phyloP scores from a whole-genome alignment of 2,888 invertebrate genomes.

The Aphodius granarius region DNA sequence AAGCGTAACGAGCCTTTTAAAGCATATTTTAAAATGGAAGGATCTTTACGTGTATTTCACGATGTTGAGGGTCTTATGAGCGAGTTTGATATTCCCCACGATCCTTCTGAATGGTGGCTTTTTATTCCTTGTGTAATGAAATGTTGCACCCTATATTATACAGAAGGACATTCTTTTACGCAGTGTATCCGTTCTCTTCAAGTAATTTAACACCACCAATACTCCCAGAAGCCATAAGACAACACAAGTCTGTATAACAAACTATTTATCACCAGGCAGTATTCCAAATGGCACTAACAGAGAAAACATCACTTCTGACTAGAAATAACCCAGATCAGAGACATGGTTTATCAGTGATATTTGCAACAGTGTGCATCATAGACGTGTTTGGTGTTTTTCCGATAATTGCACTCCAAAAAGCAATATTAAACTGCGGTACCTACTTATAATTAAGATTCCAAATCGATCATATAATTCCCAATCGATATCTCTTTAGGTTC shows the following conservation, averaged over 20 bases:
- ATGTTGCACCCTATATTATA: background rate
- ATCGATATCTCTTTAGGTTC: slow-evolving; percentile 57
- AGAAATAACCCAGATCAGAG: background rate
- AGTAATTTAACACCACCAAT: background rate
- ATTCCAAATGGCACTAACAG: slow-evolving; percentile 16
- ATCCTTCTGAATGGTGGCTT: too few species aligned
- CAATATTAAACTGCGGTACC: slow-evolving; percentile 76
- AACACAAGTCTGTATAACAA: background rate
- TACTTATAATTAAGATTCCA: background rate
- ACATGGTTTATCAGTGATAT: slow-evolving; percentile 65
- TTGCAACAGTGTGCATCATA: slow-evolving; percentile 74
- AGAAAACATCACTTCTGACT: slow-evolving; percentile 16
- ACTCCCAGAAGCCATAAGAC: slow-evolving; percentile 11
- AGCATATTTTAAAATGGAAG: too few species aligned
- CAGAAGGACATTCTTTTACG: background rate
- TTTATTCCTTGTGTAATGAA: background rate
- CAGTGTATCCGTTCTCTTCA: background rate
- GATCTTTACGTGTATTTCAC: too few species aligned
- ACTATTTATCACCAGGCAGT: background rate
- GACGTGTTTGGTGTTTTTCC: slow-evolving; percentile 86
- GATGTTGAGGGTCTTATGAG: too few species aligned
- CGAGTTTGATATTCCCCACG: too few species aligned
- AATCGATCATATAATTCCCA: background rate
- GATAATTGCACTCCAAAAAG: slow-evolving; percentile 73
- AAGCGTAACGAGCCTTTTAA: too few species aligned